These are phyloP conservation scores for Tetramorium simillimum DNA, from an alignment of 1,140 invertebrate species.

Conservation along the genomic window DNA sequence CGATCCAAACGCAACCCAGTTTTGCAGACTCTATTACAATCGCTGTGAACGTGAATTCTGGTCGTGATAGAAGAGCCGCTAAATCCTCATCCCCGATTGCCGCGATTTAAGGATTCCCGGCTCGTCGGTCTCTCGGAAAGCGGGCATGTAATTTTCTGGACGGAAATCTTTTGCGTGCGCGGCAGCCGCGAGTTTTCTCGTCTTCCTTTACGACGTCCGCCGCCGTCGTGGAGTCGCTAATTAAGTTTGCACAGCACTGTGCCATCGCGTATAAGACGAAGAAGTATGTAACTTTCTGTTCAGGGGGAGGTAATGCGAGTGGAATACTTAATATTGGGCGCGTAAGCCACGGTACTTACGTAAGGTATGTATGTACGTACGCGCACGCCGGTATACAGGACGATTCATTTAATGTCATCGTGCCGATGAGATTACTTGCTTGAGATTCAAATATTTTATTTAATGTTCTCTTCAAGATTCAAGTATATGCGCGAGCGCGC, in stretches of 20 bases:
- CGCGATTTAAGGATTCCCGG: slow-evolving; percentile 12
- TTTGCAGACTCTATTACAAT: background rate
- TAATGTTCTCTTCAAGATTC: background rate
- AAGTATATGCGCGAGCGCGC: background rate
- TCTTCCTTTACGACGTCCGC: slow-evolving; percentile 37
- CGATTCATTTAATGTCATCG: background rate
- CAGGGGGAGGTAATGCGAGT: slow-evolving; percentile 65
- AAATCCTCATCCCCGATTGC: background rate
- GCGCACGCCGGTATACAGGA: background rate
- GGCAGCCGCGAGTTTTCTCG: slow-evolving; percentile 26
- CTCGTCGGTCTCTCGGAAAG: background rate
- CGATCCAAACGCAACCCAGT: slow-evolving; percentile 25
- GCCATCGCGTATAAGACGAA: slow-evolving; percentile 59
- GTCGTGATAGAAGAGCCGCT: background rate
- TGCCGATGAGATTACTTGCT: no score
- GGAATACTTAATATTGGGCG: slow-evolving; percentile 72
- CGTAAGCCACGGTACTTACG: slow-evolving; percentile 34
- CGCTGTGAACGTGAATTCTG: background rate
- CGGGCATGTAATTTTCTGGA: background rate
- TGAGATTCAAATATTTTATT: background rate
- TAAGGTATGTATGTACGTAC: slow-evolving; percentile 21
- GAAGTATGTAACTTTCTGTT: slow-evolving; percentile 73
- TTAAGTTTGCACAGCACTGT: slow-evolving; percentile 70
- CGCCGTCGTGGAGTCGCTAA: slow-evolving; percentile 57
- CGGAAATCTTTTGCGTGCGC: background rate